Evolutionary conservation across 2,113 vertebrate genomes (phyloP).

Genomic region (Suricata suricatta): DNA sequence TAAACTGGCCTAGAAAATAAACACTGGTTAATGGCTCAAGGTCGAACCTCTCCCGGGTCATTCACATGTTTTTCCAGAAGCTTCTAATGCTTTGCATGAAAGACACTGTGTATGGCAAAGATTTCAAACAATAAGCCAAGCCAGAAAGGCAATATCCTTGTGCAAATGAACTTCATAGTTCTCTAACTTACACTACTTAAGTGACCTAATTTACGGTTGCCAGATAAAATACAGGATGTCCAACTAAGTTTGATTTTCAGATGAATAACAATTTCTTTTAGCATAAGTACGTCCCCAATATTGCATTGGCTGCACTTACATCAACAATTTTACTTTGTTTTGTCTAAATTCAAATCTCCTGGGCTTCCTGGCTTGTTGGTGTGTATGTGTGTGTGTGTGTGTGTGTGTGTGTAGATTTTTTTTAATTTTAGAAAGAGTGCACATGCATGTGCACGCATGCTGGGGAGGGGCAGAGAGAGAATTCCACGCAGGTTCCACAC

Average conservation of each 20-base stretch:
- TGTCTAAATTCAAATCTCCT: conserved; percentile 34
- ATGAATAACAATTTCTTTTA: neutral
- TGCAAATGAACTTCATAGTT: neutral
- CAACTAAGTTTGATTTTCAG: conserved; percentile 23
- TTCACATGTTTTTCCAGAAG: neutral
- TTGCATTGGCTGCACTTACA: neutral
- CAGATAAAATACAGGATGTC: conserved; percentile 7
- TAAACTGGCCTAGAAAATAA: neutral
- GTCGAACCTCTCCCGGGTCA: neutral
- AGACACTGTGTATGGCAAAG: neutral
- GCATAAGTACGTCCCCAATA: neutral
- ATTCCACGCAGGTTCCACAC: too few species aligned
- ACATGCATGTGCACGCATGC: too few species aligned
- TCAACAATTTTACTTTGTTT: neutral
- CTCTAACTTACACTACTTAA: neutral
- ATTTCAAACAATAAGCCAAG: conserved; percentile 20
- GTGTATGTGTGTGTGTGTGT: too few species aligned
- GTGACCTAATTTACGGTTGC: neutral
- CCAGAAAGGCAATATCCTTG: neutral
- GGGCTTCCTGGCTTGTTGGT: neutral
- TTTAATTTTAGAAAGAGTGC: too few species aligned
- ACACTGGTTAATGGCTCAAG: neutral
- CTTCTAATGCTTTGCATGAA: conserved; percentile 24
- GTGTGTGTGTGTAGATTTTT: too few species aligned
- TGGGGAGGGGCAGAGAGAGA: too few species aligned